These are phyloP conservation scores for Acrobasis repandana DNA, from an alignment of 2,888 invertebrate species.

Conservation along the genomic window DNA sequence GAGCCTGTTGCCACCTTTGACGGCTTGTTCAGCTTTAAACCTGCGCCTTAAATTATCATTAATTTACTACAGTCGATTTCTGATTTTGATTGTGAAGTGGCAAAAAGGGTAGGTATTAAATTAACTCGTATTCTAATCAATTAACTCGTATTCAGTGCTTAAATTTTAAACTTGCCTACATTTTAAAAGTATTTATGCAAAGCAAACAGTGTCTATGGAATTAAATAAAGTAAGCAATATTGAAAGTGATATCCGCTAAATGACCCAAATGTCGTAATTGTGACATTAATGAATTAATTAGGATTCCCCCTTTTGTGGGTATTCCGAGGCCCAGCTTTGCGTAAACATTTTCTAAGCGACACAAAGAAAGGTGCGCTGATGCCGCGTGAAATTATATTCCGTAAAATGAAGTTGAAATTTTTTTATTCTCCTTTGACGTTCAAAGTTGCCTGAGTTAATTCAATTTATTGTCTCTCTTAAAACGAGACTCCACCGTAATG, in stretches of 20 bases:
- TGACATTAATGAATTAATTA: constrained; percentile 75
- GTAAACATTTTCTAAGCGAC: constrained; percentile 68
- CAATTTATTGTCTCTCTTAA: constrained; percentile 79
- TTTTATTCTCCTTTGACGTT: constrained; percentile 72
- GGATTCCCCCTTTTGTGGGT: constrained; percentile 55
- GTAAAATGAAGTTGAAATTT: constrained; percentile 68
- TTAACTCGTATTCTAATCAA: too few relatives aligned
- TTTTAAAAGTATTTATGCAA: too few relatives aligned
- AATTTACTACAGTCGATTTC: neutral
- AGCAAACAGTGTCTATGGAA: neutral
- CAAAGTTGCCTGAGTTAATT: constrained; percentile 75
- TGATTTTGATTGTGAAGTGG: neutral
- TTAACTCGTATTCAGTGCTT: too few relatives aligned
- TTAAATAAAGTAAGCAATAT: constrained; percentile 34
- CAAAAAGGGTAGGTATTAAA: neutral
- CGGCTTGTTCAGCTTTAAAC: constrained; percentile 2
- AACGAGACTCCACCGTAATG: constrained; percentile 73
- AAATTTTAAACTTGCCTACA: too few relatives aligned
- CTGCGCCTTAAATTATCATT: neutral
- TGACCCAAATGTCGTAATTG: constrained; percentile 62
- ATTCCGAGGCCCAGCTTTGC: constrained; percentile 57
- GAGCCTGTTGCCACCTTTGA: constrained; percentile 1
- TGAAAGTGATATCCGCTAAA: constrained; percentile 60
- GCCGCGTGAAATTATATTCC: constrained; percentile 71
- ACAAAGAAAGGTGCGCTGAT: constrained; percentile 61